Evolutionary conservation across 2,888 invertebrate species (phyloP).

Genomic region (Drosophila fulvimacula): DNA sequence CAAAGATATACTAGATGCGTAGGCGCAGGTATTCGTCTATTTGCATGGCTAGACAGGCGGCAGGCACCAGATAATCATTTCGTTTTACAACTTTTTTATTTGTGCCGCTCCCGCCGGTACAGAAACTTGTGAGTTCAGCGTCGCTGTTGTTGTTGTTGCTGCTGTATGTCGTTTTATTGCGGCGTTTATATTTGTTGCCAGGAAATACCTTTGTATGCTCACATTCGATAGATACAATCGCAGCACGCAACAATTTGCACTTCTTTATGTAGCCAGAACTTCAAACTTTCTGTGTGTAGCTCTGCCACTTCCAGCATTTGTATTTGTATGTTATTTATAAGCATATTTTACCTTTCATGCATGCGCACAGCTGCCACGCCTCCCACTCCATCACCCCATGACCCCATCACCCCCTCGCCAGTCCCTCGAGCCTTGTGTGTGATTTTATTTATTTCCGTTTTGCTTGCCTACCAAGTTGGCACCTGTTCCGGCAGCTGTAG

Average conservation of each 20-base stretch:
- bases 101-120: conserved; percentile 1
- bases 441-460: conserved; percentile 75
- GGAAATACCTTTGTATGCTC: conserved; percentile 74
- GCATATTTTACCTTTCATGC: conserved; percentile 79
- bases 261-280: conserved; percentile 74
- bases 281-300: conserved; percentile 58
- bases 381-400: not conserved
- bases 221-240: conserved; percentile 76
- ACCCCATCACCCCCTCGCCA: conserved; percentile 1
- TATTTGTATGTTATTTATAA: conserved; percentile 58
- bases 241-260: conserved; percentile 80
- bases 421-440: conserved; percentile 28
- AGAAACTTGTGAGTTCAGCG: conserved; percentile 36
- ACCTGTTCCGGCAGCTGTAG: conserved; percentile 44
- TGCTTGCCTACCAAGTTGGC: conserved; percentile 52
- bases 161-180: conserved; percentile 63
- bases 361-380: conserved; percentile 53
- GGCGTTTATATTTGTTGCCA: conserved; percentile 76
- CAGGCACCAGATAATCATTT: conserved; percentile 76
- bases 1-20: conserved; percentile 9
- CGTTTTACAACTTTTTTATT: conserved; percentile 76
- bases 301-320: conserved; percentile 5
- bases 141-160: conserved; percentile 44
- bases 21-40: conserved; percentile 31
- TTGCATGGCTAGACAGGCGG: conserved; percentile 66